phyloP scores from a whole-genome alignment of 2,113 vertebrate genomes.

The Charina bottae region DNA sequence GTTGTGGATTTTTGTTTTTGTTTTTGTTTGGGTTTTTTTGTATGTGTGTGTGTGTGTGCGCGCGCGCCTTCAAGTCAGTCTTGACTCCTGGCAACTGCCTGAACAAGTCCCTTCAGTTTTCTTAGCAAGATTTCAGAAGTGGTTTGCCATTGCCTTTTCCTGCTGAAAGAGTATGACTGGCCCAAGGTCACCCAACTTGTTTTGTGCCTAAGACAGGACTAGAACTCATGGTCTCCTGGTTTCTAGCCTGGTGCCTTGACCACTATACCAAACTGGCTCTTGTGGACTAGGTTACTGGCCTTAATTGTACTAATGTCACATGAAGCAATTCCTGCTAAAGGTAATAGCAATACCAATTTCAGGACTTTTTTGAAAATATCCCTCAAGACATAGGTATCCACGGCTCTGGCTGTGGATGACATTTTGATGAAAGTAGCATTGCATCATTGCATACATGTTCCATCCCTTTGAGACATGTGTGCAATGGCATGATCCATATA shows the following conservation, averaged over 20 bases:
- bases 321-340: no score
- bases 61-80: background rate
- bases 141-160: background rate
- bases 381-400: no score
- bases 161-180: background rate
- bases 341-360: no score
- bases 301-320: no score
- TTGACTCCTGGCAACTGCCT: background rate
- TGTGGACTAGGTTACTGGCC: no score
- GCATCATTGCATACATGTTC: background rate
- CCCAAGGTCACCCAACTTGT: background rate
- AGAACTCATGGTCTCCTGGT: background rate
- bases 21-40: background rate
- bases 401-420: background rate
- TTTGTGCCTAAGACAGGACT: background rate
- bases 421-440: background rate
- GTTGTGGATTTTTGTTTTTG: background rate
- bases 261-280: no score
- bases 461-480: background rate
- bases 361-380: no score
- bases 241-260: no score
- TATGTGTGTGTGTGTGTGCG: no score
- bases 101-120: background rate
- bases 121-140: background rate
- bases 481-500: background rate